phyloP scores from a whole-genome alignment of 2,113 vertebrate species.

The Bathybates hornii region DNA sequence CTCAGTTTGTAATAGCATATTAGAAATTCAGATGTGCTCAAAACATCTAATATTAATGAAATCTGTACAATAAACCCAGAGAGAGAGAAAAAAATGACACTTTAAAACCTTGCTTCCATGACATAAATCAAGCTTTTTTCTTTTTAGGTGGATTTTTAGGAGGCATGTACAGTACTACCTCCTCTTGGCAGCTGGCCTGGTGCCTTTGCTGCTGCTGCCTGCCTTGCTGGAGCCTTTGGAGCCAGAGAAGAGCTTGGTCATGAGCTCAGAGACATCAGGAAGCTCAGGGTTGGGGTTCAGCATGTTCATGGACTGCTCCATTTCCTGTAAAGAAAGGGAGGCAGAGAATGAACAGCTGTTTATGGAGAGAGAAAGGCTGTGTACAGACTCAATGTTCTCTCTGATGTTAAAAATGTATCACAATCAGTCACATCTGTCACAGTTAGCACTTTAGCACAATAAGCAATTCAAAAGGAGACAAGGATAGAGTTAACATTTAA shows the following conservation, averaged over 20 bases:
- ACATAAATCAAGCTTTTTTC: constrained; percentile 1
- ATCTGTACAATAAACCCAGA: constrained; percentile 58
- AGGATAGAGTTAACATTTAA: neutral
- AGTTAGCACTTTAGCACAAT: neutral
- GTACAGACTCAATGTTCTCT: neutral
- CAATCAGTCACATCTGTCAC: neutral
- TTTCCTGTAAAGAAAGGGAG: constrained; percentile 77
- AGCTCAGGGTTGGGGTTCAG: constrained; percentile 97
- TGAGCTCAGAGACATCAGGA: constrained; percentile 97
- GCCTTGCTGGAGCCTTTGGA: constrained; percentile 94
- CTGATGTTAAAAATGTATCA: neutral
- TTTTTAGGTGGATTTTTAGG: neutral
- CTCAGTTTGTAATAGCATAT: constrained; percentile 21
- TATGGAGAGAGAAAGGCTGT: neutral
- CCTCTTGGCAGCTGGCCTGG: constrained; percentile 84
- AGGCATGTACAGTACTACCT: constrained; percentile 79
- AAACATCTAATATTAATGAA: constrained; percentile 45
- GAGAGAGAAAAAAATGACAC: neutral
- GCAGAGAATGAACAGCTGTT: neutral
- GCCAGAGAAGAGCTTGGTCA: constrained; percentile 95
- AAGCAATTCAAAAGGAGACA: neutral
- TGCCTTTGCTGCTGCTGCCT: constrained; percentile 83
- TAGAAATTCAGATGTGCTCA: constrained; percentile 38
- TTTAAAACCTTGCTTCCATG: constrained; percentile 54
- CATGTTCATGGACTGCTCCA: constrained; percentile 99